phyloP scores from a whole-genome alignment of 2,888 invertebrate genomes.

The Ormyrus nitidulus region DNA sequence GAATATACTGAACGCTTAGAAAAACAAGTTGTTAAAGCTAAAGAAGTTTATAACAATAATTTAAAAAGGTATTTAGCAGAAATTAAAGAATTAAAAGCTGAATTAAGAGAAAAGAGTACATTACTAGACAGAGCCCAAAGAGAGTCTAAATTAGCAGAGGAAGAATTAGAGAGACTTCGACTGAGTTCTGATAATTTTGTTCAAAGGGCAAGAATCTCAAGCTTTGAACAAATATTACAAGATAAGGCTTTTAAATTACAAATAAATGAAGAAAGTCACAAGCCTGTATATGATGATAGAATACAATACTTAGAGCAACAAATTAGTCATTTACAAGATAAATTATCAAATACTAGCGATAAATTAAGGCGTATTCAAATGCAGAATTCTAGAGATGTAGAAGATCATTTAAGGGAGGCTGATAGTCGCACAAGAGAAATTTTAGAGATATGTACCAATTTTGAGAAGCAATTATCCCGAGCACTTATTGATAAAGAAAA shows the following conservation, averaged over 20 bases:
- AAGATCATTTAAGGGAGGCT: slow-evolving; percentile 65
- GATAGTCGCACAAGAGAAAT: slow-evolving; percentile 66
- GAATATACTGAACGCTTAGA: slow-evolving; percentile 73
- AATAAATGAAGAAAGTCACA: slow-evolving; percentile 57
- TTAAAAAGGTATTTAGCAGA: slow-evolving; percentile 78
- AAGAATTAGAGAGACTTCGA: slow-evolving; percentile 75
- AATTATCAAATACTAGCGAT: slow-evolving; percentile 61
- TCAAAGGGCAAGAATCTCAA: slow-evolving; percentile 61
- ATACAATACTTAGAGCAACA: slow-evolving; percentile 63
- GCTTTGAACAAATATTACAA: slow-evolving; percentile 65
- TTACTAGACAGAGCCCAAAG: slow-evolving; percentile 77
- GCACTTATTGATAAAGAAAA: slow-evolving; percentile 76
- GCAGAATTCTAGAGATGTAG: slow-evolving; percentile 60
- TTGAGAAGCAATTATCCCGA: slow-evolving; percentile 67
- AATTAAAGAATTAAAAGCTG: slow-evolving; percentile 78
- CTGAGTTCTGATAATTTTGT: slow-evolving; percentile 61
- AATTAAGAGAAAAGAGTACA: slow-evolving; percentile 78
- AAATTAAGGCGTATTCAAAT: slow-evolving; percentile 63
- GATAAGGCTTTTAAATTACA: slow-evolving; percentile 63
- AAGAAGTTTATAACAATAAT: slow-evolving; percentile 79
- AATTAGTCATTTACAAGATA: slow-evolving; percentile 64
- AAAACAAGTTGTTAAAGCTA: slow-evolving; percentile 79
- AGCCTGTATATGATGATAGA: slow-evolving; percentile 61
- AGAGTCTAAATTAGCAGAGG: slow-evolving; percentile 78
- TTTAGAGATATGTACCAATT: slow-evolving; percentile 64